Conservation (phyloP, 1,140 invertebrate species). For the Brachionus sp. region DNA sequence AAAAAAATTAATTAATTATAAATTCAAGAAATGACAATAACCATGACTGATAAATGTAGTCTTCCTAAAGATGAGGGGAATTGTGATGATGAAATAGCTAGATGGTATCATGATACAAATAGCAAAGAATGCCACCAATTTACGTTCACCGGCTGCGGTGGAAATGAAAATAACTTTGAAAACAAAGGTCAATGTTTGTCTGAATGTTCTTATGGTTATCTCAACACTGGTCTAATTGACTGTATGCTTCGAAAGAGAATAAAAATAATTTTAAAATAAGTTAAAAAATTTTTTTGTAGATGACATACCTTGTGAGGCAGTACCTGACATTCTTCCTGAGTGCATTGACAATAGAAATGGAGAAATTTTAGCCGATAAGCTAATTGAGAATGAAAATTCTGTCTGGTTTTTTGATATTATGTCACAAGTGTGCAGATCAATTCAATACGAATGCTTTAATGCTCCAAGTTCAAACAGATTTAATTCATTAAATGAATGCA, state of each 20-base stretch:
- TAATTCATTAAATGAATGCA: neutral
- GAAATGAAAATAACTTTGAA: conserved; percentile 40
- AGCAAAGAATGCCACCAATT: conserved; percentile 87
- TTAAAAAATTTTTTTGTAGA: neutral
- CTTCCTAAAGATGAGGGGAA: conserved; percentile 70
- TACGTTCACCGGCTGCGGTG: conserved; percentile 69
- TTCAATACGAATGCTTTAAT: neutral
- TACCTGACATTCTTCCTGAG: neutral
- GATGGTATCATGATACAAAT: conserved; percentile 79
- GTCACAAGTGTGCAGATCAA: neutral
- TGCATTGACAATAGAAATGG: neutral
- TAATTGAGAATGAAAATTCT: neutral
- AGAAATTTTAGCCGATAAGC: neutral
- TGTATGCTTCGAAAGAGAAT: neutral
- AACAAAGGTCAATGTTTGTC: conserved; percentile 6
- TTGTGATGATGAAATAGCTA: conserved; percentile 67
- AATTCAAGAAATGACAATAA: neutral
- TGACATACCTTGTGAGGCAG: neutral
- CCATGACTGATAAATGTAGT: conserved; percentile 69
- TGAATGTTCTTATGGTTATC: conserved; percentile 2
- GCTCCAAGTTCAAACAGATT: neutral
- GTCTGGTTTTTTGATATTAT: conserved; percentile 37
- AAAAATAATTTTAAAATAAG: neutral
- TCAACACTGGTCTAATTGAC: neutral
- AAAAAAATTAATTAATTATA: neutral